phyloP scores from a whole-genome alignment of 2,797 vertebrate species.

The Tapera naevia region DNA sequence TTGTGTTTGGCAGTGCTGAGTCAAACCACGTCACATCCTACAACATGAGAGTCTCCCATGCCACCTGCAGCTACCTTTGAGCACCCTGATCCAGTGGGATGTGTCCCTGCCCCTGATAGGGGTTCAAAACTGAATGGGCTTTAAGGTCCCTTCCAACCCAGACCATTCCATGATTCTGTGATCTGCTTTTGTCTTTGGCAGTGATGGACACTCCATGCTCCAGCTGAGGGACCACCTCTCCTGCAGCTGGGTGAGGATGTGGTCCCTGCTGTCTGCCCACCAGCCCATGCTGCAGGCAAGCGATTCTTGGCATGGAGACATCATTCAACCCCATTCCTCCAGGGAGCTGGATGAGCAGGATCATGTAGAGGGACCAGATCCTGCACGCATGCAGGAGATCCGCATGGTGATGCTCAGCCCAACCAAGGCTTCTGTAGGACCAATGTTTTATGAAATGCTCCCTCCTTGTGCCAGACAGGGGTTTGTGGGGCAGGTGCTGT shows the following conservation, averaged over 20 bases:
- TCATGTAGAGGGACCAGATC: background rate
- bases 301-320: fast-evolving
- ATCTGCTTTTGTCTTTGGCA: background rate
- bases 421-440: background rate
- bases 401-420: background rate
- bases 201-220: fast-evolving
- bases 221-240: background rate
- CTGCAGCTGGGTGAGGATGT: background rate
- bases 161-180: too few relatives aligned
- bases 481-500: background rate
- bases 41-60: fast-evolving
- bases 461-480: fast-evolving
- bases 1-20: background rate
- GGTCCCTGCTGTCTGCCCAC: background rate
- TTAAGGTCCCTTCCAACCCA: too few relatives aligned
- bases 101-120: too few relatives aligned
- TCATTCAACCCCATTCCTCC: background rate
- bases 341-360: fast-evolving
- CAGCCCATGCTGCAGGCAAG: background rate
- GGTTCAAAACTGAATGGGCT: too few relatives aligned
- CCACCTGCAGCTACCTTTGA: background rate
- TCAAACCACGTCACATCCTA: background rate
- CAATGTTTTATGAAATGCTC: background rate
- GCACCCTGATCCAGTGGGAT: too few relatives aligned
- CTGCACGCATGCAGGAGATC: background rate